Evolutionary conservation across 2,797 vertebrate genomes (phyloP).

Genomic region (Tarsius wallacei): DNA sequence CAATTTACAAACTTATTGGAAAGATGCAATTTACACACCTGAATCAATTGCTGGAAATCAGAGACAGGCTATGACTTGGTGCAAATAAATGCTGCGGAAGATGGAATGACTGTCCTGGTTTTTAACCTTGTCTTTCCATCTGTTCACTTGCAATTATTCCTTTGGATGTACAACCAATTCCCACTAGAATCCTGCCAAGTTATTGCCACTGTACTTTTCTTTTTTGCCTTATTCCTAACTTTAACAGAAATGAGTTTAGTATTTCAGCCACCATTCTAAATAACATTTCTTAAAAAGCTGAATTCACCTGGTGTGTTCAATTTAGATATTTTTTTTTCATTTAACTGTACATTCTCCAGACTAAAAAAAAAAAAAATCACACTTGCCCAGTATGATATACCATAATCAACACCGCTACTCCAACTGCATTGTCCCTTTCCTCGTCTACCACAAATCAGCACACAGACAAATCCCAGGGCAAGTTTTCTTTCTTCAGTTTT

Average conservation of each 20-base stretch:
- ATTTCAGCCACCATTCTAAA: neutral
- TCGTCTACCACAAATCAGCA: neutral
- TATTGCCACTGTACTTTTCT: no score
- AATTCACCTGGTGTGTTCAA: neutral
- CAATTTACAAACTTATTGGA: neutral
- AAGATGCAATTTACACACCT: neutral
- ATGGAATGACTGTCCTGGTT: neutral
- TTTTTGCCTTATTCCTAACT: no score
- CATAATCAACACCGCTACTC: no score
- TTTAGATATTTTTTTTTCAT: neutral
- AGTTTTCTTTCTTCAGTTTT: neutral
- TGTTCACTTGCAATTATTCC: neutral
- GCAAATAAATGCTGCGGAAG: neutral
- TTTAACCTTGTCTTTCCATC: neutral
- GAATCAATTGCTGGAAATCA: neutral
- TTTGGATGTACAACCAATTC: neutral
- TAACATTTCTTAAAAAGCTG: neutral
- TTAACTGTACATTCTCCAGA: neutral
- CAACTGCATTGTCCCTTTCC: no score
- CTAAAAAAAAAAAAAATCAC: neutral
- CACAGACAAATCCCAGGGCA: no score
- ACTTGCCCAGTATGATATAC: neutral
- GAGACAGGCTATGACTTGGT: neutral
- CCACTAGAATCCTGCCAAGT: neutral
- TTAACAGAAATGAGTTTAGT: no score